These are phyloP conservation scores for Stigmatopora argus DNA, from an alignment of 2,113 vertebrate genomes.

Conservation along the genomic window DNA sequence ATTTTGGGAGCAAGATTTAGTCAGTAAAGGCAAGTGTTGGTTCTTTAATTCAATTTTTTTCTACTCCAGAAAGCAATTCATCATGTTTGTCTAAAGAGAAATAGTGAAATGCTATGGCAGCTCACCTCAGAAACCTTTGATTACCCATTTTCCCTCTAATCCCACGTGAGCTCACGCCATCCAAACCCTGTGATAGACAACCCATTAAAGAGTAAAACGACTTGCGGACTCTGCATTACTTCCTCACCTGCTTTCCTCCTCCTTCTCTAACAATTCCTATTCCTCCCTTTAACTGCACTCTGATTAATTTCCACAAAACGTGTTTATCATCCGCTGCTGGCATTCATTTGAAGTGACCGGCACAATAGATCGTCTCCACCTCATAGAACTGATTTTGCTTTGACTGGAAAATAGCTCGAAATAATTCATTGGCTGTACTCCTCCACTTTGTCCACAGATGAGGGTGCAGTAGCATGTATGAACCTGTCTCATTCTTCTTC, in stretches of 20 bases:
- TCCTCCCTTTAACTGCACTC: conserved; percentile 13
- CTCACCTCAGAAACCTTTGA: conserved; percentile 51
- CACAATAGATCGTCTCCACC: conserved; percentile 24
- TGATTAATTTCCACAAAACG: conserved; percentile 51
- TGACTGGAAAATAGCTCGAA: conserved; percentile 50
- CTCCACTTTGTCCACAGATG: conserved; percentile 32
- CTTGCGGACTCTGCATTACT: conserved; percentile 11
- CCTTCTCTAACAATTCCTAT: background rate
- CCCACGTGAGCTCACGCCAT: conserved; percentile 36
- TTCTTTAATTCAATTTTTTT: conserved; percentile 15
- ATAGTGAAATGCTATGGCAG: conserved; percentile 33
- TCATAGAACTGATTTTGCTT: conserved; percentile 30
- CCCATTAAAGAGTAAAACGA: conserved; percentile 45
- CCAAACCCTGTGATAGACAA: conserved; percentile 40
- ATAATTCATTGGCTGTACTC: conserved; percentile 53
- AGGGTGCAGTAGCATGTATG: conserved; percentile 10
- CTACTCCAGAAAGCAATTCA: conserved; percentile 21
- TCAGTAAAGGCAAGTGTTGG: conserved; percentile 17
- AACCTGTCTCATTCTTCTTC: conserved; percentile 19
- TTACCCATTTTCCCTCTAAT: conserved; percentile 40
- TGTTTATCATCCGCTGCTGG: conserved; percentile 42
- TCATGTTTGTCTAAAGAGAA: conserved; percentile 18
- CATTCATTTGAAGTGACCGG: conserved; percentile 23
- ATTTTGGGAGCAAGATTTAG: conserved; percentile 8
- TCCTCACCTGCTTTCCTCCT: background rate